These are phyloP conservation scores for Elaphurus davidianus DNA, from an alignment of 2,113 vertebrate species.

Conservation along the genomic window DNA sequence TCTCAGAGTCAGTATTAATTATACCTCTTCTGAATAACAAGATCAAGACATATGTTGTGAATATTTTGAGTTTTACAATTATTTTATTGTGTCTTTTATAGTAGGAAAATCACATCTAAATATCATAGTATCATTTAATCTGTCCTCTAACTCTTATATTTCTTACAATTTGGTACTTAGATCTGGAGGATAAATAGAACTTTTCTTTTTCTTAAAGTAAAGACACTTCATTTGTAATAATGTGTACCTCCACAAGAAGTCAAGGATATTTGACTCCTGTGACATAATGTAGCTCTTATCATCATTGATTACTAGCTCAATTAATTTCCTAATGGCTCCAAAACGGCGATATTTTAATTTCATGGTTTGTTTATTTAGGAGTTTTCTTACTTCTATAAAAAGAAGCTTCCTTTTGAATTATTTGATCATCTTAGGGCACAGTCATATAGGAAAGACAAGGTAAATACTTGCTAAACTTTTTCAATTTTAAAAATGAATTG, in stretches of 20 bases:
- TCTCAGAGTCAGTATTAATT: neutral
- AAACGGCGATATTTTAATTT: neutral
- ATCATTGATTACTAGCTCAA: neutral
- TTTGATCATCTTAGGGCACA: neutral
- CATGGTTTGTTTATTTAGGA: neutral
- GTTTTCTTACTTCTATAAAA: neutral
- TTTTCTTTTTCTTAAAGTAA: neutral
- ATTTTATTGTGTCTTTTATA: neutral
- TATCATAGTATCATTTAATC: neutral
- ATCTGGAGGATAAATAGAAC: neutral
- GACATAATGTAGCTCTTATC: neutral
- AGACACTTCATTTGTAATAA: neutral
- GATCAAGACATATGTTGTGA: neutral
- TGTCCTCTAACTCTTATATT: neutral
- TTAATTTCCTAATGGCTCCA: neutral
- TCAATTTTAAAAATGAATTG: neutral
- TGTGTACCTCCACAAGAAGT: neutral
- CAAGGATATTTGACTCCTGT: neutral
- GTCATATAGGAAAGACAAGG: neutral
- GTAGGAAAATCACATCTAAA: neutral
- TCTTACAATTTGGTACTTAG: neutral
- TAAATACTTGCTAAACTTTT: neutral
- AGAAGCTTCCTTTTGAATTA: neutral
- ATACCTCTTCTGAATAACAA: neutral
- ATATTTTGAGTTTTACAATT: slow-evolving; percentile 5